Evolutionary conservation across 2,113 vertebrate species (phyloP).

Genomic region (Verasper variegatus): DNA sequence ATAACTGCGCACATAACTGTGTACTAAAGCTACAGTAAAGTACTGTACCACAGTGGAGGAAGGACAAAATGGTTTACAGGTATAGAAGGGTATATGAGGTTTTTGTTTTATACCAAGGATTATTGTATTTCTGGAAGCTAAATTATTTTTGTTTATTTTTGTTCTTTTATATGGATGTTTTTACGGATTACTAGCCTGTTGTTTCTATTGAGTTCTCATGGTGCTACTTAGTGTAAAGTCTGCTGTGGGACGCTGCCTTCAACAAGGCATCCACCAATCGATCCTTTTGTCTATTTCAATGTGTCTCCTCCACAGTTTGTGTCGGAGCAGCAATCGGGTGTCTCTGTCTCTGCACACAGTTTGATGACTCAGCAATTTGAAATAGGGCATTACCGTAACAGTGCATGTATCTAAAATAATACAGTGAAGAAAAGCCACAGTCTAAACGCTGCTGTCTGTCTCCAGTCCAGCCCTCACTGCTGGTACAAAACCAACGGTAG

Average conservation of each 20-base stretch:
- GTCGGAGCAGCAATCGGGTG: constrained; percentile 26
- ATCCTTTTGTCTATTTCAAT: constrained; percentile 13
- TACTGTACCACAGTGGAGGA: constrained; percentile 40
- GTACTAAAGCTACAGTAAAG: constrained; percentile 31
- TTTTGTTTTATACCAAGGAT: constrained; percentile 67
- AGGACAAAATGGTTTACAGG: constrained; percentile 45
- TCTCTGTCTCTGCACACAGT: constrained; percentile 14
- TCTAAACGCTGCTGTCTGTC: constrained; percentile 51
- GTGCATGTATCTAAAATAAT: constrained; percentile 51
- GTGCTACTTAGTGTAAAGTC: constrained; percentile 65
- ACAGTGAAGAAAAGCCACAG: constrained; percentile 62
- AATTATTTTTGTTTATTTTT: constrained; percentile 61
- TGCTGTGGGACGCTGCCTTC: constrained; percentile 25
- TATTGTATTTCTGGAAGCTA: constrained; percentile 60
- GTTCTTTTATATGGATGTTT: constrained; percentile 48
- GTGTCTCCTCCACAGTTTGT: not conserved
- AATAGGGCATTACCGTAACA: constrained; percentile 68
- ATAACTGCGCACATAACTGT: constrained; percentile 31
- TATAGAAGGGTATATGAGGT: constrained; percentile 15
- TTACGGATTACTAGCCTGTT: constrained; percentile 23
- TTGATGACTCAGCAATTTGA: constrained; percentile 65
- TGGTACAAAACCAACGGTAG: constrained; percentile 34
- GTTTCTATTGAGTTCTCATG: constrained; percentile 52
- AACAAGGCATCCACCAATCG: constrained; percentile 23
- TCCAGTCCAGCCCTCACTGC: constrained; percentile 36